Evolutionary conservation across 37 sponge, comb jelly and placozoan genomes (phyloP).

Genomic region (Cladorhizidae sp.): DNA sequence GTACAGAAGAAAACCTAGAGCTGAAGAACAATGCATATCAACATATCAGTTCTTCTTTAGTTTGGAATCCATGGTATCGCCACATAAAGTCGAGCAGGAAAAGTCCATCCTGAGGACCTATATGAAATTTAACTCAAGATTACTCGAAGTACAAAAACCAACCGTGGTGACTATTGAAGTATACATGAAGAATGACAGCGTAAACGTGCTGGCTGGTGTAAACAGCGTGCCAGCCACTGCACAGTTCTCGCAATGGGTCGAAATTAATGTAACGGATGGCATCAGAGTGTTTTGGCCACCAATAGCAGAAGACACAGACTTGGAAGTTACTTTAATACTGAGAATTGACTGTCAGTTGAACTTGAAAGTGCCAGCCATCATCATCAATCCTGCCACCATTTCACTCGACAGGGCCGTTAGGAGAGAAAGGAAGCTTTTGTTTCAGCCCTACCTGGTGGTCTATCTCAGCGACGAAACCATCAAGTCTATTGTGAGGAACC

Average conservation of each 20-base stretch:
- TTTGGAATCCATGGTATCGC: slow-evolving; percentile 2
- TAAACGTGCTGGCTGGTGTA: background rate
- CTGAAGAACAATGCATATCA: background rate
- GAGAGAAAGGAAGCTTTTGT: background rate
- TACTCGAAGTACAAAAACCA: background rate
- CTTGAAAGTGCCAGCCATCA: slow-evolving; percentile 26
- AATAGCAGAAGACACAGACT: background rate
- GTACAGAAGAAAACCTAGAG: background rate
- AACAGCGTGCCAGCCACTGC: background rate
- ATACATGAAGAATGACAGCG: slow-evolving; percentile 5
- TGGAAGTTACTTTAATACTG: slow-evolving; percentile 29
- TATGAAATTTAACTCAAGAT: slow-evolving; percentile 20
- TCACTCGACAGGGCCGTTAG: slow-evolving; percentile 3
- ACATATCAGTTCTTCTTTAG: slow-evolving; percentile 24
- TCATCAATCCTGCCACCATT: slow-evolving; percentile 30
- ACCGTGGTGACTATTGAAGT: background rate
- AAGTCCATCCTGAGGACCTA: slow-evolving; percentile 35
- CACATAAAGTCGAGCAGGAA: background rate
- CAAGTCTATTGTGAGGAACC: slow-evolving; percentile 11
- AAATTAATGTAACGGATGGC: slow-evolving; percentile 42
- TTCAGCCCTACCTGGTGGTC: slow-evolving; percentile 41
- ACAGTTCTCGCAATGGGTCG: slow-evolving; percentile 16
- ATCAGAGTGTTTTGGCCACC: slow-evolving; percentile 13
- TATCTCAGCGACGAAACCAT: slow-evolving; percentile 22
- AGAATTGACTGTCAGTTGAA: background rate